These are phyloP conservation scores for Gonatopus flavifemur DNA, from an alignment of 1,140 invertebrate species.

Conservation along the genomic window DNA sequence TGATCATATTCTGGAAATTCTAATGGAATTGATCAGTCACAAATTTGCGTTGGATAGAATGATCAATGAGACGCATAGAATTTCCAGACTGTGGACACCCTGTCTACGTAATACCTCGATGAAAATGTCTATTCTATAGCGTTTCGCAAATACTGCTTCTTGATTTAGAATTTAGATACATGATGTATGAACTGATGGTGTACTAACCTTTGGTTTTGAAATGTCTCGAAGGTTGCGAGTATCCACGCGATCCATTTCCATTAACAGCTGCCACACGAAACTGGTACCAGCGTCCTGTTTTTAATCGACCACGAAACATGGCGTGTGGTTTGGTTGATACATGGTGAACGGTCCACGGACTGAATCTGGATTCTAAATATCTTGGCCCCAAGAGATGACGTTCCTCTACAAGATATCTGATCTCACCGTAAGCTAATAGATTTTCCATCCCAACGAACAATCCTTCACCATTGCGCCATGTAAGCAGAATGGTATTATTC, in stretches of 20 bases:
- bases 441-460: background rate
- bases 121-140: too few species aligned
- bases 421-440: slow-evolving; percentile 6
- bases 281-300: slow-evolving; percentile 75
- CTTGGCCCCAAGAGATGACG: slow-evolving; percentile 60
- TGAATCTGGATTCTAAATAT: slow-evolving; percentile 57
- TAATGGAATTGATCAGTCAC: too few species aligned
- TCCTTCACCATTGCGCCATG: slow-evolving; percentile 35
- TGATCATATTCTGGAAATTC: too few species aligned
- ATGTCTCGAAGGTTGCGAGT: slow-evolving; percentile 64
- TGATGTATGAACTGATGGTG: too few species aligned
- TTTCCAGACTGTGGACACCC: too few species aligned
- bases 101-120: too few species aligned
- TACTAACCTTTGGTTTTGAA: slow-evolving; percentile 62
- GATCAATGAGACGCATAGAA: too few species aligned
- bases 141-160: too few species aligned
- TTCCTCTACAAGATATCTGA: slow-evolving; percentile 60
- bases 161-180: too few species aligned
- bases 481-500: slow-evolving; percentile 39
- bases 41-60: too few species aligned
- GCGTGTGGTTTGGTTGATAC: slow-evolving; percentile 57
- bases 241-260: slow-evolving; percentile 69
- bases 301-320: slow-evolving; percentile 61
- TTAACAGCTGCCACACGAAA: slow-evolving; percentile 75
- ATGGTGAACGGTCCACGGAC: slow-evolving; percentile 57